Evolutionary conservation across 2,797 vertebrate species (phyloP).

Genomic region (Vespertilio murinus): DNA sequence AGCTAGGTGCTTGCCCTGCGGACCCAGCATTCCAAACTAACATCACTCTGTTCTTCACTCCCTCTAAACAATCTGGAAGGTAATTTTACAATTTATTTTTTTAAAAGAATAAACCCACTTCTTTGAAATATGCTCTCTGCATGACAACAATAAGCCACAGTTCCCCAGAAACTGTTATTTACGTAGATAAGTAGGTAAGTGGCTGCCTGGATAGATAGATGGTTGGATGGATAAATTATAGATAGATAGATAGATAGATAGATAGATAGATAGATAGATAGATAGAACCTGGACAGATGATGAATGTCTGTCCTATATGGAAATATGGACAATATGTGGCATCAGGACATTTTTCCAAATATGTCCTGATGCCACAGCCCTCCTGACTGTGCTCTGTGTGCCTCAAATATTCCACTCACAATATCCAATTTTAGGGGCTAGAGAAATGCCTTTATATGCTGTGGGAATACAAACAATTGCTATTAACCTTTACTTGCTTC

Average conservation of each 20-base stretch:
- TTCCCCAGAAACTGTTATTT: neutral
- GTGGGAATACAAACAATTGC: slow-evolving; percentile 30
- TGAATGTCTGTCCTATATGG: neutral
- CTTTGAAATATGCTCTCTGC: neutral
- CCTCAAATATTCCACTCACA: neutral
- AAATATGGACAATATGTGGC: no score
- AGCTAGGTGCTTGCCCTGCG: neutral
- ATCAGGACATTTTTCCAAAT: neutral
- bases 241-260: neutral
- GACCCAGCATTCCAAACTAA: neutral
- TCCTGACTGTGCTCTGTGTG: neutral
- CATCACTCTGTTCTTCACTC: neutral
- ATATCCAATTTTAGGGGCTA: neutral
- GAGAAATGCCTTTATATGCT: neutral
- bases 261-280: neutral
- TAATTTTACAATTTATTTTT: neutral
- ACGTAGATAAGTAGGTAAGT: neutral
- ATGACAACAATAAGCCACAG: neutral
- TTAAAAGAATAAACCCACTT: neutral
- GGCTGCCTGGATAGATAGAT: neutral
- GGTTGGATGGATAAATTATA: no score
- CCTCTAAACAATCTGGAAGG: neutral
- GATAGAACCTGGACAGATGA: neutral
- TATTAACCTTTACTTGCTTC: neutral
- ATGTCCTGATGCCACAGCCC: neutral